A percentile compares a stretch with the other conserved stretches of the same genome.
Evolutionary conservation across 2,113 vertebrate genomes (phyloP).

Genomic region (Drymodes brunneopygia): DNA sequence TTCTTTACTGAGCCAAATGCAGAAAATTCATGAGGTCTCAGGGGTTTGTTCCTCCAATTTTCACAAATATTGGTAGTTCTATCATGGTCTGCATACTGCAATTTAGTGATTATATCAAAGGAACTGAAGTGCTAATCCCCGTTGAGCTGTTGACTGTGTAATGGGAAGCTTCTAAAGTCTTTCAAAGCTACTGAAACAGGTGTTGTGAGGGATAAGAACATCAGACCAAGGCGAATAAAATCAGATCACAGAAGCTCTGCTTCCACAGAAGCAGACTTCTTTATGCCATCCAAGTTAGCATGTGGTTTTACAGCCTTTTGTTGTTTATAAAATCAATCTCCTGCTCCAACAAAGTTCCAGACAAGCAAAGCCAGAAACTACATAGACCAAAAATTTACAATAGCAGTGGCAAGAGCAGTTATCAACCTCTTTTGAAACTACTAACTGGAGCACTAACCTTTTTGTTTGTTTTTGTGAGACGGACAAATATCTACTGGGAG

Average conservation of each 20-base stretch:
- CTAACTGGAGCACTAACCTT: neutral
- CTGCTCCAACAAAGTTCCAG: neutral
- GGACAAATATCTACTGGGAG: neutral
- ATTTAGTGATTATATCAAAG: conserved; percentile 40
- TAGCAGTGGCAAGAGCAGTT: neutral
- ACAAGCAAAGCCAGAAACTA: neutral
- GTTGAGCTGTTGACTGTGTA: neutral
- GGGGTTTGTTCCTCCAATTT: conserved; percentile 17
- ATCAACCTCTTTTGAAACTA: neutral
- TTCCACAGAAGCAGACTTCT: neutral
- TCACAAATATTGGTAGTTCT: neutral
- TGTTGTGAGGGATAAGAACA: conserved; percentile 47
- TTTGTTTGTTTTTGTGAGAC: neutral
- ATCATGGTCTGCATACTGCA: neutral
- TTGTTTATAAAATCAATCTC: neutral
- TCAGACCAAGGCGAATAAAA: neutral
- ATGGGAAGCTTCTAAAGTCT: conserved; percentile 9
- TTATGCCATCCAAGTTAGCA: neutral
- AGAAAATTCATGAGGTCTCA: neutral
- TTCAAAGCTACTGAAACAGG: conserved; percentile 44
- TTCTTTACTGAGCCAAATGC: neutral
- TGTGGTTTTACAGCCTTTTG: neutral
- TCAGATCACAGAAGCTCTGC: neutral
- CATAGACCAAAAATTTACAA: neutral
- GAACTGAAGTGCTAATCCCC: conserved; percentile 23